Conservation (phyloP, 2,888 invertebrate species). For the Sesia bembeciformis region DNA sequence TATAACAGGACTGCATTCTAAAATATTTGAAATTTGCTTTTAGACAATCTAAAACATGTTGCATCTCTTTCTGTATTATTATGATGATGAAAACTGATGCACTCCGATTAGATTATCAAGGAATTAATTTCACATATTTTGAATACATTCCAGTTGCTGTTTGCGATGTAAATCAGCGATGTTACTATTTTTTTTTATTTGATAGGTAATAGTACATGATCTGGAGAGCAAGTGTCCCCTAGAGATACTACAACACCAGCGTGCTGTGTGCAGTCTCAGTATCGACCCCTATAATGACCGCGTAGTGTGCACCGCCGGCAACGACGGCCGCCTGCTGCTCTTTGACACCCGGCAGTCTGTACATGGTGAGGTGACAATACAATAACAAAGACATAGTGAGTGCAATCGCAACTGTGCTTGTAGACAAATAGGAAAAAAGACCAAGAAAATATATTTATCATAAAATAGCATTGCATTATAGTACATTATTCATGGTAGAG, state of each 20-base stretch:
- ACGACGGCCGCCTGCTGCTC: conserved; percentile 90
- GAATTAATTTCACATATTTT: neutral
- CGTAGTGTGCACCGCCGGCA: conserved; percentile 92
- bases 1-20: neutral
- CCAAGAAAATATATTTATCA: too few relatives aligned
- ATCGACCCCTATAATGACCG: conserved; percentile 89
- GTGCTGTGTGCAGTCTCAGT: conserved; percentile 92
- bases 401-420: too few relatives aligned
- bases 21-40: too few relatives aligned
- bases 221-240: conserved; percentile 74
- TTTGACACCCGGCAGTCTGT: conserved; percentile 85
- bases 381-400: neutral
- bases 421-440: too few relatives aligned
- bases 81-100: too few relatives aligned
- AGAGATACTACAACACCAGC: conserved; percentile 87
- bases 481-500: too few relatives aligned
- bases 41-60: too few relatives aligned
- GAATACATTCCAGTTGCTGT: too few relatives aligned
- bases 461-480: too few relatives aligned
- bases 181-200: neutral
- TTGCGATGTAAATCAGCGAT: too few relatives aligned
- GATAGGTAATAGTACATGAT: conserved; percentile 92
- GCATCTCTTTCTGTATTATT: too few relatives aligned
- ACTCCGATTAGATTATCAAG: too few relatives aligned
- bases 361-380: conserved; percentile 34